Percentiles rank a stretch among this genome's conserved stretches.
Evolutionary conservation across 2,113 vertebrate genomes (phyloP).

Genomic region (Myanophis thanlyinensis): DNA sequence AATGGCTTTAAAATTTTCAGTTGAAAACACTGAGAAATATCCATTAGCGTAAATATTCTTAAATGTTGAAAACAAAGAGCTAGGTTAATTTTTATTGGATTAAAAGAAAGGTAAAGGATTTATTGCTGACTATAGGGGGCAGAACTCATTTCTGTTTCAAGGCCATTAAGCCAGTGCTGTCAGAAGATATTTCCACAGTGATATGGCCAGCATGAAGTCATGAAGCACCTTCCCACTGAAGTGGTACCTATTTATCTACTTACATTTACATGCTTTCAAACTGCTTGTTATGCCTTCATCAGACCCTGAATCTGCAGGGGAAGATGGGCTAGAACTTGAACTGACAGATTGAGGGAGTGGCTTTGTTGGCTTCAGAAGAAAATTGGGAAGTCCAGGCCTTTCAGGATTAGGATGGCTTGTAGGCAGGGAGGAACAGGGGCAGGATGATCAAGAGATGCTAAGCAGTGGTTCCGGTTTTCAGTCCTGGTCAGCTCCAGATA

Average conservation of each 20-base stretch:
- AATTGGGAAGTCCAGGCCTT: too few relatives aligned
- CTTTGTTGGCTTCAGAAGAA: too few relatives aligned
- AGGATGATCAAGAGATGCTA: too few relatives aligned
- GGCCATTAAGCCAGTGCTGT: background rate
- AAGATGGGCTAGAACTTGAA: too few relatives aligned
- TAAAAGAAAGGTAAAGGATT: background rate
- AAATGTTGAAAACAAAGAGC: background rate
- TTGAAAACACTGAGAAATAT: background rate
- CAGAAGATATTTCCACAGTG: background rate
- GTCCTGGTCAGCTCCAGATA: too few relatives aligned
- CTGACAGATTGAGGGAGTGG: too few relatives aligned
- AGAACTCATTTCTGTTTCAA: background rate
- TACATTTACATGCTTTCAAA: background rate
- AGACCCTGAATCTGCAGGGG: too few relatives aligned
- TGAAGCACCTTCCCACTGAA: background rate
- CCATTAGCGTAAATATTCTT: background rate
- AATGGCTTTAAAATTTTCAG: background rate
- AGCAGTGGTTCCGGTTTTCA: too few relatives aligned
- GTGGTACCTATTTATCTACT: background rate
- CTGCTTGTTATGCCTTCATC: too few relatives aligned
- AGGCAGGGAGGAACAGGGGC: too few relatives aligned
- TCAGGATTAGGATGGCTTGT: too few relatives aligned
- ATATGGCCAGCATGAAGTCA: background rate
- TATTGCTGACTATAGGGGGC: background rate
- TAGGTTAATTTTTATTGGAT: background rate